These are phyloP conservation scores for Muscina levida DNA, from an alignment of 2,888 invertebrate species.

Conservation along the genomic window DNA sequence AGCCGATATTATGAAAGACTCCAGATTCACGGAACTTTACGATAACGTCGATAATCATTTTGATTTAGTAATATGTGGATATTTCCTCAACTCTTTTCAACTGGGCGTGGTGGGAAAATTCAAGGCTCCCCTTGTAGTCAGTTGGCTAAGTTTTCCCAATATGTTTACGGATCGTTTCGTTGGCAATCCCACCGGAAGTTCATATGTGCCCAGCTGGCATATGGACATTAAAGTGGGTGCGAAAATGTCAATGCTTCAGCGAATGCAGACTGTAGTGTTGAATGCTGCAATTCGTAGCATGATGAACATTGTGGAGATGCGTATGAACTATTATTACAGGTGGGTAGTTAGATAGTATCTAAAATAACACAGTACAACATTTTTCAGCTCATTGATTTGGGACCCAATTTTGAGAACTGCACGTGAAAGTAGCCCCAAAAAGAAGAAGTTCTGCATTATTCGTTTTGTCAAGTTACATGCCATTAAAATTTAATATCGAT, in stretches of 20 bases:
- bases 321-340: conserved; percentile 67
- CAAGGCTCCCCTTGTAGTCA: conserved; percentile 73
- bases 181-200: conserved; percentile 73
- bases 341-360: conserved; percentile 58
- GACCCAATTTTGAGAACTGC: no score
- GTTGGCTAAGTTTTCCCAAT: conserved; percentile 70
- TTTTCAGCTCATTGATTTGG: conserved; percentile 40
- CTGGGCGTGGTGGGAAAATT: conserved; percentile 73
- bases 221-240: conserved; percentile 60
- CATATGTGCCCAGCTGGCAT: conserved; percentile 72
- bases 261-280: conserved; percentile 69
- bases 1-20: conserved; percentile 71
- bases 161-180: conserved; percentile 68
- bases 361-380: background rate
- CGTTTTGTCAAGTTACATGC: no score
- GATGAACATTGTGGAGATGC: conserved; percentile 37
- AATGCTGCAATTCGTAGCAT: conserved; percentile 41
- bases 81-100: conserved; percentile 75
- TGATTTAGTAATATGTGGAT: conserved; percentile 76
- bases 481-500: no score
- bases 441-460: no score
- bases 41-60: conserved; percentile 74
- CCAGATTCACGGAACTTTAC: conserved; percentile 73
- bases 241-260: conserved; percentile 69
- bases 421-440: no score